phyloP scores from a whole-genome alignment of 2,797 vertebrate species.

The Danio kyathit region DNA sequence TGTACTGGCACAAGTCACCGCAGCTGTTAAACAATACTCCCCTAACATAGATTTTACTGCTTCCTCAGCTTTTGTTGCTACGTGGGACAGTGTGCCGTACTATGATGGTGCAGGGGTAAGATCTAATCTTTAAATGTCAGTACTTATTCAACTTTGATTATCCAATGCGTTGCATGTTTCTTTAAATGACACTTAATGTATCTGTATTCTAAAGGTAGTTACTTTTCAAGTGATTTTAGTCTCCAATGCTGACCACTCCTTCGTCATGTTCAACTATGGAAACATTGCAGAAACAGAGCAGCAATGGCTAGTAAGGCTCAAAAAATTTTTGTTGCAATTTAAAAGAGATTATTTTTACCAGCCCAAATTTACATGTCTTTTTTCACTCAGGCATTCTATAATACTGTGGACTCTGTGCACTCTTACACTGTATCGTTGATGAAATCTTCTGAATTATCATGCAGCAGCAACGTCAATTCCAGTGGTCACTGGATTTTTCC shows the following conservation, averaged over 20 bases:
- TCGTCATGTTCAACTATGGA: slow-evolving; percentile 37
- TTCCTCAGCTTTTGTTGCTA: slow-evolving; percentile 43
- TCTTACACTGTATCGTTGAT: neutral
- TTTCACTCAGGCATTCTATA: slow-evolving; percentile 9
- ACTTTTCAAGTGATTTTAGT: slow-evolving; percentile 28
- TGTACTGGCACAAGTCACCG: neutral
- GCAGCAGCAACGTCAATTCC: neutral
- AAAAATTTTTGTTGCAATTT: neutral
- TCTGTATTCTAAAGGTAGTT: slow-evolving; percentile 17
- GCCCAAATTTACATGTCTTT: neutral
- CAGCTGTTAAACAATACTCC: slow-evolving; percentile 10
- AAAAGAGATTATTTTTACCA: neutral
- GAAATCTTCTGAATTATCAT: neutral
- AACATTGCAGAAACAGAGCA: neutral
- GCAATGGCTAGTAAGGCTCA: neutral
- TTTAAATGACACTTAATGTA: neutral
- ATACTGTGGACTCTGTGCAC: neutral
- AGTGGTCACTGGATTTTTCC: slow-evolving; percentile 19
- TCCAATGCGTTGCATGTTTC: neutral
- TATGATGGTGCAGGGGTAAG: slow-evolving; percentile 19
- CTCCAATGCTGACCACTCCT: neutral
- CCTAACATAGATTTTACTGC: neutral
- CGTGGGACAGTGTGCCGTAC: slow-evolving; percentile 34
- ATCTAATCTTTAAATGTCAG: neutral
- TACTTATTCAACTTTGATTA: neutral